A percentile compares a stretch with the other conserved stretches of the same genome.
Evolutionary conservation across 2,113 vertebrate species (phyloP).

Genomic region (Dasyurus viverrinus): DNA sequence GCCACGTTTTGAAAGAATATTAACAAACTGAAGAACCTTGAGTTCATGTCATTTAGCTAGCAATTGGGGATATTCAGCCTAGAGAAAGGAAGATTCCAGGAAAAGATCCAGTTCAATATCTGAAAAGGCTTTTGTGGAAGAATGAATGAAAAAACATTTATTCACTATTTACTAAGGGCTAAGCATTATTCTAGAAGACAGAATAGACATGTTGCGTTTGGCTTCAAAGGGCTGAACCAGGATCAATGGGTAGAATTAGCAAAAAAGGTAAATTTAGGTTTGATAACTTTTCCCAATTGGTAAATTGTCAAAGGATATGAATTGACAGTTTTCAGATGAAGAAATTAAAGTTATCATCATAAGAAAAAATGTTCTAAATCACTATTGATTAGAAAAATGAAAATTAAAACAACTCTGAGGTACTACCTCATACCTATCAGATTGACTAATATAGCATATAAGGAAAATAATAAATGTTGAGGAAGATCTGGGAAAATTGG

Average conservation of each 20-base stretch:
- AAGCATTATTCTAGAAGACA: not conserved
- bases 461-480: too few relatives aligned
- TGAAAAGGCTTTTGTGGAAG: not conserved
- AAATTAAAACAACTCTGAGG: too few relatives aligned
- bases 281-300: not conserved
- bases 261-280: not conserved
- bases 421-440: too few relatives aligned
- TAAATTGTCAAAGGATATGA: too few relatives aligned
- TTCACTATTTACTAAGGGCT: not conserved
- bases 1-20: not conserved
- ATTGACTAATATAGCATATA: too few relatives aligned
- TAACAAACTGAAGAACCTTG: not conserved
- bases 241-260: not conserved
- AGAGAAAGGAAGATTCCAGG: not conserved
- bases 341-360: too few relatives aligned
- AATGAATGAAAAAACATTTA: not conserved
- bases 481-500: too few relatives aligned
- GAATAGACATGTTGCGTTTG: not conserved
- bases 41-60: not conserved
- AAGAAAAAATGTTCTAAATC: too few relatives aligned
- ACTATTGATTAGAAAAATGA: too few relatives aligned
- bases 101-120: not conserved
- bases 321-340: too few relatives aligned
- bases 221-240: not conserved
- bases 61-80: not conserved